Evolutionary conservation across 2,888 invertebrate species (phyloP), one percentile per base, ranked within the genome.

Genomic region (Phania funesta): DNA sequence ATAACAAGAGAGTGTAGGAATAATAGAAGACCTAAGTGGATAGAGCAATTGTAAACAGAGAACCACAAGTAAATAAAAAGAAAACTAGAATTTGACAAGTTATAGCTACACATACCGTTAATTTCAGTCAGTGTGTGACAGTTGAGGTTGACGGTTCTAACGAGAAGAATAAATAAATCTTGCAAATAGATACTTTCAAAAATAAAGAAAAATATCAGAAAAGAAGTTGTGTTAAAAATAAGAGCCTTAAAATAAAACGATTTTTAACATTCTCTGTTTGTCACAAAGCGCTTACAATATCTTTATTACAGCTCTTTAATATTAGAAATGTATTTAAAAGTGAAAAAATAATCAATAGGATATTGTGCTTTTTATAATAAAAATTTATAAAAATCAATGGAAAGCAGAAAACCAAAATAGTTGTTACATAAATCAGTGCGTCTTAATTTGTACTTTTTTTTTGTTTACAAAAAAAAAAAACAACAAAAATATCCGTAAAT

Each of bases 61-160:
- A 73, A 50, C 13, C 9, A 48, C 22, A 13, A 7, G 9, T 1
- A 38, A 54, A 38, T 9, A n/a, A 11, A 20, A 20, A 67, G 9
- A 7, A 60, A 44, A 29, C 24, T 8, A 64, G 46, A 13, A 32
- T 60, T 62, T 68, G 71, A 80, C 84, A 78, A 84, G 52, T 85
- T 83, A 87, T 85, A 85, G 85, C 85, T 85, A 87, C 18, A 48
- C 41, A 67, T 38, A 48, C 58, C 68, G 38, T 73, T 73, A 64
- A 52, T 41, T 44, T n/a, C 88, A 88, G 89, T 88, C 86, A 52
- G 82, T 86, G 85, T 85, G 86, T 85, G 87, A 87, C 88, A 86
- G 87, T 88, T 85, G 87, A 87, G 84, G 86, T 86, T 86, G 85
- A 85, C 85, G 86, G 87, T 84, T 77, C 76, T 70, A 38, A 62